phyloP scores from a whole-genome alignment of 2,888 invertebrate species.

The Hecatera dysodea region DNA sequence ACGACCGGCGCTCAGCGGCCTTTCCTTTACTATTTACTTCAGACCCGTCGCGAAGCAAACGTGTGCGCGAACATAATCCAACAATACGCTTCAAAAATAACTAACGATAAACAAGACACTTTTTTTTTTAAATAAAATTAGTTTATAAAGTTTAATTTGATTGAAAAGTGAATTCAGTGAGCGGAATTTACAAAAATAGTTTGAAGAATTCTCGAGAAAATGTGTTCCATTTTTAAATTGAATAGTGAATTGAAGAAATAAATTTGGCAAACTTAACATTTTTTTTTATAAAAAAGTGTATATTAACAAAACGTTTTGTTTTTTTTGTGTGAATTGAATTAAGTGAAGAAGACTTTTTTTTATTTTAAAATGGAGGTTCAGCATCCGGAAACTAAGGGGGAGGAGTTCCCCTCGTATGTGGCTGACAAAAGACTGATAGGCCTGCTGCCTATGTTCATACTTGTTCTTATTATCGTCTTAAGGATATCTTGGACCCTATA shows the following conservation, averaged over 20 bases:
- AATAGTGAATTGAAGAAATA: slow-evolving; percentile 16
- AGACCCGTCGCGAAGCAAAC: slow-evolving; percentile 52
- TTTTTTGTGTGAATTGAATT: slow-evolving; percentile 21
- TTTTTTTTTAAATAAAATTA: neutral
- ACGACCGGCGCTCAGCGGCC: slow-evolving; percentile 10
- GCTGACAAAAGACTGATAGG: slow-evolving; percentile 68
- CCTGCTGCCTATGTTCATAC: slow-evolving; percentile 78
- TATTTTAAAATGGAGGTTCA: slow-evolving; percentile 65
- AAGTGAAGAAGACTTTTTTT: slow-evolving; percentile 32
- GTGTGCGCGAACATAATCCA: slow-evolving; percentile 47
- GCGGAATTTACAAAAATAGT: neutral
- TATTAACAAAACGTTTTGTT: neutral
- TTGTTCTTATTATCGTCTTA: slow-evolving; percentile 77
- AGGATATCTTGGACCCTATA: slow-evolving; percentile 81
- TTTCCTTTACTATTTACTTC: slow-evolving; percentile 45
- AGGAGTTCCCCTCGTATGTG: slow-evolving; percentile 40
- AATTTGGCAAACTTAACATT: neutral
- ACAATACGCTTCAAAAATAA: slow-evolving; percentile 4
- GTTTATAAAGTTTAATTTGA: neutral
- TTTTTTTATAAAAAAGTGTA: slow-evolving; percentile 22
- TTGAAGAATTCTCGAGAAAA: neutral
- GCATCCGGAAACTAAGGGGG: slow-evolving; percentile 45
- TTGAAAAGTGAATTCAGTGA: neutral
- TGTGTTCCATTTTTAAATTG: slow-evolving; percentile 47
- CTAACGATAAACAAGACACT: slow-evolving; percentile 4